A percentile compares a stretch with the other conserved stretches of the same genome.
Conservation (phyloP, 1,140 invertebrate species). For the Ctenoplectra terminalis region DNA sequence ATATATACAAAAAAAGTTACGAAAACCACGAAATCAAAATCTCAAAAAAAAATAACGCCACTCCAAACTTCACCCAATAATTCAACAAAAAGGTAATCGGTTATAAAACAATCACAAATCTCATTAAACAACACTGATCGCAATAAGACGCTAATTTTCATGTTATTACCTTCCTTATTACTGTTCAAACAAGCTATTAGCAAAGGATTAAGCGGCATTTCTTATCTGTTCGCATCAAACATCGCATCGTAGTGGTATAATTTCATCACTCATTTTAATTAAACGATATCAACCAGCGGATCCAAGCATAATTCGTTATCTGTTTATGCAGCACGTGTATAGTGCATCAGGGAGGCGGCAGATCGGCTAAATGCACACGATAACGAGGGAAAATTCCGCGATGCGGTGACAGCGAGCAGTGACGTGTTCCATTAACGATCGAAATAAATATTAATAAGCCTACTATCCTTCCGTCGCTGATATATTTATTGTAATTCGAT, state of each 20-base stretch:
- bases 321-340: too few relatives aligned
- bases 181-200: background rate
- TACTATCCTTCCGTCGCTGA: background rate
- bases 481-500: background rate
- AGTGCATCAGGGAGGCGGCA: background rate
- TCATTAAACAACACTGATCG: too few relatives aligned
- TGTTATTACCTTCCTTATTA: background rate
- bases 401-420: background rate
- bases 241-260: background rate
- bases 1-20: too few relatives aligned
- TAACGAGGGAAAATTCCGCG: constrained; percentile 12
- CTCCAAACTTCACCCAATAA: too few relatives aligned
- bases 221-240: too few relatives aligned
- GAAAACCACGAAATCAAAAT: too few relatives aligned
- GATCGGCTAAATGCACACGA: background rate
- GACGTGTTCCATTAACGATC: background rate
- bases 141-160: background rate
- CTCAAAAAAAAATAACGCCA: too few relatives aligned
- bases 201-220: background rate
- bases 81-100: too few relatives aligned
- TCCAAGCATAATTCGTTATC: too few relatives aligned
- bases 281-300: background rate
- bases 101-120: too few relatives aligned
- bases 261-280: background rate
- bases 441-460: constrained; percentile 41